Conservation (phyloP, 2,113 vertebrate genomes). For the Trinectes maculatus region DNA sequence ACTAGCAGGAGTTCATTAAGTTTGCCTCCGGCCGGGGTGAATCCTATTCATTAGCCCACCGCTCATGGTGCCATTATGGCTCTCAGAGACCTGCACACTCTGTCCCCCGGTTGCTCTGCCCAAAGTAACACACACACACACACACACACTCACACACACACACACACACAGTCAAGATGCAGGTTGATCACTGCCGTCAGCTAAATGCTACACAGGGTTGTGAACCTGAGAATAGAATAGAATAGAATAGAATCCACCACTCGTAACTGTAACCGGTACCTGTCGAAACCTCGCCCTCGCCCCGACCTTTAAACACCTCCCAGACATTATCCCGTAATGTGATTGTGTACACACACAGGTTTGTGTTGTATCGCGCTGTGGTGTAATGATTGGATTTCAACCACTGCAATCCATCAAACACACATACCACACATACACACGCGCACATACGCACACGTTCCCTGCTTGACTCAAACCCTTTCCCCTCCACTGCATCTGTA, state of each 20-base stretch:
- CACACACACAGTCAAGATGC: slow-evolving; percentile 6
- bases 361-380: too few relatives aligned
- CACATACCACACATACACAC: slow-evolving; percentile 13
- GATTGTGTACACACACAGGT: too few relatives aligned
- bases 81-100: slow-evolving; percentile 49
- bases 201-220: too few relatives aligned
- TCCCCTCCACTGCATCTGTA: slow-evolving; percentile 48
- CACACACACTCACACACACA: slow-evolving; percentile 3
- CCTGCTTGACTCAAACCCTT: slow-evolving; percentile 35
- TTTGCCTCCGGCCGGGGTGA: slow-evolving; percentile 62
- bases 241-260: too few relatives aligned
- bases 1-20: slow-evolving; percentile 77
- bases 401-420: slow-evolving; percentile 21
- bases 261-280: too few relatives aligned
- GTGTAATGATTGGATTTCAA: too few relatives aligned
- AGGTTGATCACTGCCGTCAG: background rate
- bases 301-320: too few relatives aligned
- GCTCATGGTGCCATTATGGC: slow-evolving; percentile 60
- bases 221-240: too few relatives aligned
- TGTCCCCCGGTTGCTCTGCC: slow-evolving; percentile 35
- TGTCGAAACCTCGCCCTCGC: too few relatives aligned
- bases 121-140: slow-evolving; percentile 12
- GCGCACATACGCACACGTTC: slow-evolving; percentile 7
- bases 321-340: too few relatives aligned
- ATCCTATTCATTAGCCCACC: slow-evolving; percentile 72